Evolutionary conservation across 1,140 invertebrate genomes (phyloP).

Genomic region (Penaeus vannamei): DNA sequence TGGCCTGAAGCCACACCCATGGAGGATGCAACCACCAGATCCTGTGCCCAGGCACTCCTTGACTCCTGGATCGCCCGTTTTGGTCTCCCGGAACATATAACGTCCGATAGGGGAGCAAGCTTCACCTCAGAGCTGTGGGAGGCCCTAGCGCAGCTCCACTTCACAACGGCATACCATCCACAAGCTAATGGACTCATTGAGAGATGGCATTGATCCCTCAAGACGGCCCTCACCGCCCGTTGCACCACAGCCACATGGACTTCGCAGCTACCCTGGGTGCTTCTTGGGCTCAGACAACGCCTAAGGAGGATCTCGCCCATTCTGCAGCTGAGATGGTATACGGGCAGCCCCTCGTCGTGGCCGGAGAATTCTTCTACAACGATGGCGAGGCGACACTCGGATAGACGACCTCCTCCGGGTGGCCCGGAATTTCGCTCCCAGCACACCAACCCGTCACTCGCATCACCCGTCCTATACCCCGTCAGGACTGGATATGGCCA

Average conservation of each 20-base stretch:
- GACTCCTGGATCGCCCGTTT: too few relatives aligned
- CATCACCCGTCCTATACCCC: neutral
- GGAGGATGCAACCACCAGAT: too few relatives aligned
- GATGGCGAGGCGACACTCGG: neutral
- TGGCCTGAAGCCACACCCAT: too few relatives aligned
- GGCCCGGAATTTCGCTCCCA: neutral
- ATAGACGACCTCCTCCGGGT: neutral
- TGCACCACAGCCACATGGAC: neutral
- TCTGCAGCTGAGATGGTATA: neutral
- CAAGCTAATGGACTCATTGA: neutral
- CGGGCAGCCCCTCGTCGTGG: neutral
- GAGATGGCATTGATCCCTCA: neutral
- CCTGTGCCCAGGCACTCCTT: too few relatives aligned
- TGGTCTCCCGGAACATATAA: too few relatives aligned
- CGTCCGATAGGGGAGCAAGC: too few relatives aligned
- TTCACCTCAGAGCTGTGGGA: too few relatives aligned
- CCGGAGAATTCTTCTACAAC: neutral
- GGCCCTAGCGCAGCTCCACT: neutral
- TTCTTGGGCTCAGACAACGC: neutral
- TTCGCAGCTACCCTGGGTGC: neutral
- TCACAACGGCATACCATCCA: neutral
- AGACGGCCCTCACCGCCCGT: neutral
- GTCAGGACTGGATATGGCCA: too few relatives aligned
- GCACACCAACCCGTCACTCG: neutral
- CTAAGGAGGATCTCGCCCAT: neutral